phyloP scores from a whole-genome alignment of 2,797 vertebrate genomes.

The Myotis findleyi region DNA sequence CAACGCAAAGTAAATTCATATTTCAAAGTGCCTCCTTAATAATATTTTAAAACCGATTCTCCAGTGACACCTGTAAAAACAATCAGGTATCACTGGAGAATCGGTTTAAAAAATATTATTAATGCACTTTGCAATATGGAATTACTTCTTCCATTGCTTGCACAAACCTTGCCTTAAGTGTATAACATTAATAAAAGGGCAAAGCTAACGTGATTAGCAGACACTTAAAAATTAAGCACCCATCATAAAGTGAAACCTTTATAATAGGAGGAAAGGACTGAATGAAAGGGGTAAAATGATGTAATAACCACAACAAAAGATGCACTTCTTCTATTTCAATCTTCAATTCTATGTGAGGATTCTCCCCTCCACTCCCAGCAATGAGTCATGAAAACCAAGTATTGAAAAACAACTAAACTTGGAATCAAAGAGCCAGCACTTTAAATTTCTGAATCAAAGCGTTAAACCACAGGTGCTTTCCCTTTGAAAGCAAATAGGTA shows the following conservation, averaged over 20 bases:
- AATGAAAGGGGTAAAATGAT: neutral
- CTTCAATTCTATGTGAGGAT: neutral
- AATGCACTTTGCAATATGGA: slow-evolving; percentile 13
- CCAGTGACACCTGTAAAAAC: neutral
- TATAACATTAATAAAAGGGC: neutral
- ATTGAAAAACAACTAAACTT: neutral
- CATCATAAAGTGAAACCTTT: slow-evolving; percentile 7
- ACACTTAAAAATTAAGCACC: neutral
- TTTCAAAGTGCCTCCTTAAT: neutral
- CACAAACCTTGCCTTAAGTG: neutral
- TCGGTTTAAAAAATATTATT: neutral
- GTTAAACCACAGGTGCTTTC: slow-evolving; percentile 18
- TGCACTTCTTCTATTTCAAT: neutral
- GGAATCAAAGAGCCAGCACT: neutral
- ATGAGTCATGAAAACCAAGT: neutral
- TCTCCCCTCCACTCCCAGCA: neutral
- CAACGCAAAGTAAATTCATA: neutral
- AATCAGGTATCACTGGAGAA: neutral
- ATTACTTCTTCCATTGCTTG: neutral
- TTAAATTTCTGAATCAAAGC: neutral
- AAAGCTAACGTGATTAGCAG: neutral
- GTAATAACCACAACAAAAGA: neutral
- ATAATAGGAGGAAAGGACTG: neutral
- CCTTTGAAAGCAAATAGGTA: neutral
- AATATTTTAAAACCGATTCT: neutral